Evolutionary conservation across 2,113 vertebrate genomes (phyloP).

Genomic region (Datnioides undecimradiatus): DNA sequence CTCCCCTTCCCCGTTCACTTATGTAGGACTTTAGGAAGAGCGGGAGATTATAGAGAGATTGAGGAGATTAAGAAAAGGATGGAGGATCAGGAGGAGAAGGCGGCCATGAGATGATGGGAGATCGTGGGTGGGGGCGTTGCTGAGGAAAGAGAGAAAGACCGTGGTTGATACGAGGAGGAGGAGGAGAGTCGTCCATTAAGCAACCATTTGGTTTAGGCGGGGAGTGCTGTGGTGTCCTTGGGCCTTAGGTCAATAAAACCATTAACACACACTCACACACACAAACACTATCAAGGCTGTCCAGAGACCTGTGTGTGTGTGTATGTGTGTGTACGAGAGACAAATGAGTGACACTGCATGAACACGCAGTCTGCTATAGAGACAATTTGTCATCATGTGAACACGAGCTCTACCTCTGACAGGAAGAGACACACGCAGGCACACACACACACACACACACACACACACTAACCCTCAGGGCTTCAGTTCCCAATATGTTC

Average conservation of each 20-base stretch:
- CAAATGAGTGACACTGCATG: constrained; percentile 65
- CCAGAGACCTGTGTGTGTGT: constrained; percentile 22
- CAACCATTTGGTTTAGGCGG: constrained; percentile 34
- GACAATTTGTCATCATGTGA: constrained; percentile 61
- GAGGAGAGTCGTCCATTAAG: constrained; percentile 36
- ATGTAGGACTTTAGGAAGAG: constrained; percentile 28
- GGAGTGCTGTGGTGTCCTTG: constrained; percentile 54
- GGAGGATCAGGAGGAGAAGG: constrained; percentile 23
- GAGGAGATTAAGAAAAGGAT: constrained; percentile 44
- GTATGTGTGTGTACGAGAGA: constrained; percentile 36
- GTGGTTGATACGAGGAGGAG: constrained; percentile 20
- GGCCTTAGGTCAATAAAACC: constrained; percentile 69
- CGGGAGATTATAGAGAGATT: constrained; percentile 44
- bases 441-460: constrained; percentile 35
- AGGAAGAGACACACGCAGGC: constrained; percentile 38
- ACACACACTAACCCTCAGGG: constrained; percentile 25
- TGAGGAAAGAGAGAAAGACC: not conserved
- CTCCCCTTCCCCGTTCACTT: constrained; percentile 24
- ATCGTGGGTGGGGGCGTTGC: not conserved
- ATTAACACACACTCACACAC: constrained; percentile 55
- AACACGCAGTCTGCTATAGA: constrained; percentile 49
- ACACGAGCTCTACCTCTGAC: constrained; percentile 32
- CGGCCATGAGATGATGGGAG: constrained; percentile 11
- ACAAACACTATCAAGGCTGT: constrained; percentile 16
- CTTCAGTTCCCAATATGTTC: constrained; percentile 33